Base-by-base conservation (phyloP, 2,888 invertebrate genomes). In the Drosophila engyochracea region DNA sequence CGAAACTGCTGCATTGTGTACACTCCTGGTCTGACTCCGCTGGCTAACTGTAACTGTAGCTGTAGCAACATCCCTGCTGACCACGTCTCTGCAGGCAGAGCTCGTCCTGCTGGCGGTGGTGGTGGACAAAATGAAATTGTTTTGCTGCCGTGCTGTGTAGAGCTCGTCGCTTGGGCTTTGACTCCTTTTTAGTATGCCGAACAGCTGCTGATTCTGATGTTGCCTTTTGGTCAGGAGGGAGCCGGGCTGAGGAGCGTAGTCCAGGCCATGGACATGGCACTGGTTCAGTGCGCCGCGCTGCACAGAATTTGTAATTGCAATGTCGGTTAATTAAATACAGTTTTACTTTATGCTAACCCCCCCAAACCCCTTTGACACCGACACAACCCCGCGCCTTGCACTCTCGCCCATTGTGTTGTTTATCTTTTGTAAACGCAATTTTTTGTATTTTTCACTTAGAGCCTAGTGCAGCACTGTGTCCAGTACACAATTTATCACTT, bases 241-340 rank as follows among this genome's bases (percentile, higher is more conserved):
- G 51, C n/a, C 37, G 41, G 28, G 60, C 22, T 22, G 28, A 9
- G 47, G 47, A 25, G 16, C 3, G 9, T 16, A 9, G 62, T 41
- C 47, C 66, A 51, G 39, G 49, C 73, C 78, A 44, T 71, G 66
- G 66, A 75, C 79, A 72, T 73, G 62, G 75, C 66, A 64, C 70
- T 60, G 73, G 76, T 69, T 71, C 71, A 77, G 71, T 66, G 67
- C 74, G 73, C 79, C 75, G 82, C 76, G 82, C 76, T 91, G 89
- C 86, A 90, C 89, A 91, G 91, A 91, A 91, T 91, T 91, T 91
- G 91, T 91, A 91, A 91, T 91, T 91, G 90, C 91, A 83, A 91
- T 91, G 91, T 91, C 91, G 90, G 91, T 91, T 91, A 91, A 91
- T 91, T 91, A 91, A 91, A 91, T 91, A 91, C 90, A 89, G 89